Evolutionary conservation across 2,113 vertebrate genomes (phyloP).

Genomic region (Nothocercus julius): DNA sequence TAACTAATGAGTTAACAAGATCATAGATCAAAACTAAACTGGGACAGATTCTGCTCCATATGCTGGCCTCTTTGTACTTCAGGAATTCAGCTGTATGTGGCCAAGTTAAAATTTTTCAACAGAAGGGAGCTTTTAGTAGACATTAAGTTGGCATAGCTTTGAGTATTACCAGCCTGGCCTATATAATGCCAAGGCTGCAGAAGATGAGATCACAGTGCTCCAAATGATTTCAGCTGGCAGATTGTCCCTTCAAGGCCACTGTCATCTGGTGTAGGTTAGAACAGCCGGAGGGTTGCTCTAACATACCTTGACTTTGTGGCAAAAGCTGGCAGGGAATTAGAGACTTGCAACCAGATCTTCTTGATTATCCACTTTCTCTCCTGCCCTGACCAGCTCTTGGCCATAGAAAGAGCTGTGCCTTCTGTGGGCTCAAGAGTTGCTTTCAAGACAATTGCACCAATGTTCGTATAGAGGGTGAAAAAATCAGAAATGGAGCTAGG

Average conservation of each 20-base stretch:
- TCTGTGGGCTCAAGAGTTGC: not conserved
- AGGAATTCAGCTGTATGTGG: slow-evolving; percentile 5
- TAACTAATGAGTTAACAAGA: slow-evolving; percentile 61
- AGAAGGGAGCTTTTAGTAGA: not conserved
- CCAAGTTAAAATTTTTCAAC: slow-evolving; percentile 30
- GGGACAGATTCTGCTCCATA: slow-evolving; percentile 22
- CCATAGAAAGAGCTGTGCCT: not conserved
- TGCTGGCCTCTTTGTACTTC: slow-evolving; percentile 13
- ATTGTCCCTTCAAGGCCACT: not conserved
- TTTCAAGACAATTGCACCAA: not conserved
- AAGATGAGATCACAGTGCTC: not conserved
- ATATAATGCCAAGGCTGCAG: not conserved
- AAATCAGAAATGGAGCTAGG: not conserved
- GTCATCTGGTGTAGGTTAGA: not conserved
- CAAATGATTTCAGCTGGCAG: not conserved
- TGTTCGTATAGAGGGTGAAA: not conserved
- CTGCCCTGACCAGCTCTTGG: not conserved
- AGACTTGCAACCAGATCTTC: not conserved
- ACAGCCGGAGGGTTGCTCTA: not conserved
- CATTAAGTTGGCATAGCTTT: not conserved
- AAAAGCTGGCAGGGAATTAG: not conserved
- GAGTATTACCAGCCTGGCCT: not conserved
- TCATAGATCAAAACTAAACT: slow-evolving; percentile 35
- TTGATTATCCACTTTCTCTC: not conserved
- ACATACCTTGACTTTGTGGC: rapidly evolving